Percentiles rank a stretch among this genome's conserved stretches.
These are phyloP conservation scores for Onychomys torridus DNA, from an alignment of 2,797 vertebrate species.

Conservation along the genomic window DNA sequence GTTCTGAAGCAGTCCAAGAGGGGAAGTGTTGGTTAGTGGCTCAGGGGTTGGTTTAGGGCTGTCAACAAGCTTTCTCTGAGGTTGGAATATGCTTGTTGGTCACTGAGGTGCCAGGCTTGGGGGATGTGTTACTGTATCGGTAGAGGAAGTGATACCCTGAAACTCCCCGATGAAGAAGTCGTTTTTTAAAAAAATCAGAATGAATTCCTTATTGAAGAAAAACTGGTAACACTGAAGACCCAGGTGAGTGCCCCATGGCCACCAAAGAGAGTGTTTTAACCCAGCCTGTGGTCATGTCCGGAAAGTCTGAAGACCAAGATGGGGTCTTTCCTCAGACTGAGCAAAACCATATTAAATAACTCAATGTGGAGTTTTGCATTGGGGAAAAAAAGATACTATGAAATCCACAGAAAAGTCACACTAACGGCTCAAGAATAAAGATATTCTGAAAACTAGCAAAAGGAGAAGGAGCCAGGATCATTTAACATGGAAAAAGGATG, in stretches of 20 bases:
- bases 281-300: not conserved
- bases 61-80: not conserved
- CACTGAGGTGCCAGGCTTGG: not conserved
- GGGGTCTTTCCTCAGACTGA: not conserved
- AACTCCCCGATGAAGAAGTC: not conserved
- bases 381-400: not conserved
- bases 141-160: constrained; percentile 12
- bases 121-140: not conserved
- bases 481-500: constrained; percentile 45
- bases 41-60: not conserved
- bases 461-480: not conserved
- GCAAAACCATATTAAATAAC: not conserved
- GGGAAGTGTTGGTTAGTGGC: not conserved
- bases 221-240: not conserved
- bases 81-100: not conserved
- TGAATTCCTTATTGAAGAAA: not conserved
- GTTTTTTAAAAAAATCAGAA: constrained; percentile 50
- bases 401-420: constrained; percentile 33
- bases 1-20: not conserved
- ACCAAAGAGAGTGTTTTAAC: not conserved
- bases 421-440: constrained; percentile 21
- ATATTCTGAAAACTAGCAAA: constrained; percentile 24
- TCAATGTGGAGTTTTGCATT: not conserved
- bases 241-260: not conserved
- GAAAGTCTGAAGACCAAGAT: not conserved